These are phyloP conservation scores for Lates japonicus DNA, from an alignment of 2,797 vertebrate species.

Conservation along the genomic window DNA sequence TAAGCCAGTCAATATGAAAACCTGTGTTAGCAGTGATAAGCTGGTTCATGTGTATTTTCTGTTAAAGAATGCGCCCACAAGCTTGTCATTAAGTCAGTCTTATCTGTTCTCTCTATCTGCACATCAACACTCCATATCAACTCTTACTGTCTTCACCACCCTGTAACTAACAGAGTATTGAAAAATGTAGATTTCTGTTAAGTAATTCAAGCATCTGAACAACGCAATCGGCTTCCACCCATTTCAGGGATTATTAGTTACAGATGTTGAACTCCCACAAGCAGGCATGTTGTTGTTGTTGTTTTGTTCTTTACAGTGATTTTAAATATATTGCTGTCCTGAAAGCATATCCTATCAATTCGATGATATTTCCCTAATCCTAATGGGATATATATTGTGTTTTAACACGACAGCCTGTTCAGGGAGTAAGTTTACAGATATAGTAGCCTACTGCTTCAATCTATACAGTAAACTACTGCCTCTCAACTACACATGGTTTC, in stretches of 20 bases:
- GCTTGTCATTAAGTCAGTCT: neutral
- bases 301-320: slow-evolving; percentile 42
- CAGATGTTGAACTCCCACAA: slow-evolving; percentile 65
- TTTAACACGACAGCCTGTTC: neutral
- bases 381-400: neutral
- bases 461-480: neutral
- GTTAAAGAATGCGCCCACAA: neutral
- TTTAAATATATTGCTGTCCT: slow-evolving; percentile 21
- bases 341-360: no score
- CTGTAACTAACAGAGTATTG: neutral
- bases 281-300: slow-evolving; percentile 37
- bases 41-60: neutral
- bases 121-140: slow-evolving; percentile 3
- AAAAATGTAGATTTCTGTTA: slow-evolving; percentile 21
- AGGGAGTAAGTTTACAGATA: neutral
- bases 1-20: neutral
- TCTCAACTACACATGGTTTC: neutral
- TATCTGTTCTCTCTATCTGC: neutral
- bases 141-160: neutral
- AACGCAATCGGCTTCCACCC: slow-evolving; percentile 35
- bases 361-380: slow-evolving; percentile 13
- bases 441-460: neutral
- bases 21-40: neutral
- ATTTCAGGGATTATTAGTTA: slow-evolving; percentile 69
- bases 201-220: slow-evolving; percentile 40